Evolutionary conservation across 2,888 invertebrate genomes (phyloP).

Genomic region (Diploptera punctata): DNA sequence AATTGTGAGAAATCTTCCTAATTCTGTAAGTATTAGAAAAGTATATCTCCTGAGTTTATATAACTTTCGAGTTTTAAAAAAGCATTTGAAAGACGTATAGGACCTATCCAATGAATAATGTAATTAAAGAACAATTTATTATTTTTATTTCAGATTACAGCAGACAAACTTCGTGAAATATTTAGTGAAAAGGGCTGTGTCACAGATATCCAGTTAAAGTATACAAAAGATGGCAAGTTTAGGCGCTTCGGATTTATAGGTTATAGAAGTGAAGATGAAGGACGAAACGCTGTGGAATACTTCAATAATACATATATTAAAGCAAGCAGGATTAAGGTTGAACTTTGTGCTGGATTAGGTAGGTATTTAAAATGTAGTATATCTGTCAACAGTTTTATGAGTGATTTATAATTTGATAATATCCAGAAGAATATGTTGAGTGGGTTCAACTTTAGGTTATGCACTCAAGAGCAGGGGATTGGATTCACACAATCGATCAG

Average conservation of each 20-base stretch:
- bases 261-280: conserved; percentile 81
- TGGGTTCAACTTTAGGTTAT: no score
- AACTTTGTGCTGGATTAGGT: conserved; percentile 73
- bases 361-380: no score
- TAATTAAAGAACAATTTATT: neutral
- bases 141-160: conserved; percentile 70
- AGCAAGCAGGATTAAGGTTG: conserved; percentile 81
- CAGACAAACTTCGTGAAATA: conserved; percentile 73
- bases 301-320: conserved; percentile 87
- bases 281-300: conserved; percentile 74
- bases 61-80: no score
- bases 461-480: no score
- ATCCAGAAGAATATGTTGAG: no score
- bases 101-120: neutral
- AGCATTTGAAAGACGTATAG: no score
- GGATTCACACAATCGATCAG: no score
- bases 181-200: conserved; percentile 84
- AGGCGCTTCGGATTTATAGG: conserved; percentile 95
- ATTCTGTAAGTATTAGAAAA: conserved; percentile 67
- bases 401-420: no score
- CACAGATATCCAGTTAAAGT: conserved; percentile 94
- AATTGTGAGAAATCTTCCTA: conserved; percentile 90
- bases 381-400: no score
- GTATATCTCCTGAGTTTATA: no score
- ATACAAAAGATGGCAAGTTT: conserved; percentile 89